phyloP scores from a whole-genome alignment of 2,113 vertebrate species.

The Todiramphus chloris region DNA sequence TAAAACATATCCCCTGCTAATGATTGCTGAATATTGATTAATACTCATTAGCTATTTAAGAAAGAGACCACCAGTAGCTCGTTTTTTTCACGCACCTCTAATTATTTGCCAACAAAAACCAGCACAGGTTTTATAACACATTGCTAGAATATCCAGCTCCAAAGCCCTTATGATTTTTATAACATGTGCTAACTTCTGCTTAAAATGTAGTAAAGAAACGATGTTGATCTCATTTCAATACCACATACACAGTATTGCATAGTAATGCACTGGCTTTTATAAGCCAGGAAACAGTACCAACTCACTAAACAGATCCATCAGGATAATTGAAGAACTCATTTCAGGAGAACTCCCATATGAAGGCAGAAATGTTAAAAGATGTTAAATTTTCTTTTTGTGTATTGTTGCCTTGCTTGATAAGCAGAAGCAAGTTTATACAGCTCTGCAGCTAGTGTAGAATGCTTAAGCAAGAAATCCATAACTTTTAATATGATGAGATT shows the following conservation, averaged over 20 bases:
- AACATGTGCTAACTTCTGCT: constrained; percentile 65
- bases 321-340: constrained; percentile 72
- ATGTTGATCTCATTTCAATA: constrained; percentile 67
- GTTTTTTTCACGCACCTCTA: neutral
- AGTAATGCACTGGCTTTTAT: constrained; percentile 59
- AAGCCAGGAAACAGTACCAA: constrained; percentile 63
- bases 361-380: constrained; percentile 70
- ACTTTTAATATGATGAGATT: constrained; percentile 96
- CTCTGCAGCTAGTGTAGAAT: constrained; percentile 86
- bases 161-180: constrained; percentile 53
- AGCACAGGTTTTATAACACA: neutral
- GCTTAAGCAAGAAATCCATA: constrained; percentile 89
- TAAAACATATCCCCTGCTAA: neutral
- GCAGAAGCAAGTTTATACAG: constrained; percentile 70
- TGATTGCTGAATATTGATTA: neutral
- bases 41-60: constrained; percentile 38
- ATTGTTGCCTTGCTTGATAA: constrained; percentile 68
- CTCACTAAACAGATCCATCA: constrained; percentile 70
- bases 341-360: constrained; percentile 64
- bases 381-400: constrained; percentile 71
- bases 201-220: constrained; percentile 62
- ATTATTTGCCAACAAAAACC: neutral
- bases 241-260: constrained; percentile 49
- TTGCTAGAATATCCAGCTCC: neutral
- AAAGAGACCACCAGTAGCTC: neutral